A percentile compares a stretch with the other conserved stretches of the same genome.
Conservation (phyloP, 2,888 invertebrate species). For the Drosophila anomalipes region DNA sequence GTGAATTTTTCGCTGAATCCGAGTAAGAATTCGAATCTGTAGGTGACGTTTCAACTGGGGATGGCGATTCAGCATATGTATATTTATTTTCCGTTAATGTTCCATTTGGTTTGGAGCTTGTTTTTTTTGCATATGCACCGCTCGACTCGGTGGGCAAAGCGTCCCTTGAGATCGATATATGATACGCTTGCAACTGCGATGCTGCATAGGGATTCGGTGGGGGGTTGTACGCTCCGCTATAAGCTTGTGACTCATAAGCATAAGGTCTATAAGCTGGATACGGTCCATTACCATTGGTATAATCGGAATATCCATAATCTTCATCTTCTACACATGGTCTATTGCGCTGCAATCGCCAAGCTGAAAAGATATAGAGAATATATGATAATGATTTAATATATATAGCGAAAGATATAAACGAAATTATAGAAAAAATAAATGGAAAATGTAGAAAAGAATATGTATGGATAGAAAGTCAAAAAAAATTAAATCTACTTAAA, state of each 20-base stretch:
- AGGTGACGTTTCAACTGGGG: not conserved
- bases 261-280: slow-evolving; percentile 2
- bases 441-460: not conserved
- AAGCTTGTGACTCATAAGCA: not conserved
- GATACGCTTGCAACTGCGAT: slow-evolving; percentile 11
- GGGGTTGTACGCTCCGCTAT: not conserved
- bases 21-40: not conserved
- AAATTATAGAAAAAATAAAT: not conserved
- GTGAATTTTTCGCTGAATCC: not conserved
- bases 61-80: not conserved
- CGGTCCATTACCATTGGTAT: not conserved
- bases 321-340: slow-evolving; percentile 6
- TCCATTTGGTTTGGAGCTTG: not conserved
- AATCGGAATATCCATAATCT: not conserved
- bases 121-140: slow-evolving; percentile 1
- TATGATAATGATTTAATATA: not conserved
- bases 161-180: slow-evolving; percentile 23
- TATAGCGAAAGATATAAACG: not conserved
- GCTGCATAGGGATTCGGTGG: slow-evolving; percentile 6
- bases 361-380: slow-evolving; percentile 6
- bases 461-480: not conserved
- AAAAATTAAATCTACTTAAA: not conserved
- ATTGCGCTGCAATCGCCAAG: slow-evolving; percentile 24
- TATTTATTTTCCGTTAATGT: not conserved
- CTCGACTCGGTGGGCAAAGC: slow-evolving; percentile 28